Base-by-base conservation (phyloP, 1,140 invertebrate species). In the Goniozus legneri region DNA sequence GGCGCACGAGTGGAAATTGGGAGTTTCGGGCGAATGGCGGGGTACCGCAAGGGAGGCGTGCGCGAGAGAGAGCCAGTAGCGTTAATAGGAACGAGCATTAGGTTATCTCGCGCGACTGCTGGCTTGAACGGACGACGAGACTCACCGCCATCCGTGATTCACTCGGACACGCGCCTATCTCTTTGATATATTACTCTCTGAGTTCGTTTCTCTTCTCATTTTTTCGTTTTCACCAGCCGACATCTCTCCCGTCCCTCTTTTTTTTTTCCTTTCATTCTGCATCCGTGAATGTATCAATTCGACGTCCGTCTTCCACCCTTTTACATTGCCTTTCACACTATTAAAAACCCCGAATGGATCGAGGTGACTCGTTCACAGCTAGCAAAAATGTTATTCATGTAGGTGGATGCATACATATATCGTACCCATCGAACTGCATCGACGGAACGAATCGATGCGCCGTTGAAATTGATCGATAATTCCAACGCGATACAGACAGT, bases 1-100 rank as follows among this genome's bases (percentile, higher is more conserved):
- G 18, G 12, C n/a, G 16, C 22, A 8, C 19, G 36, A 46, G 15
- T 1, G 18, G 19, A 19, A n/a, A 14, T 19, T 3, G 30, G 8
- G 27, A 21, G 16, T 18, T 21, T 47, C 8, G 6, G 15, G 13
- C 21, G 47, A 27, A 27, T 27, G 24, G 24, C 24, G 24, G 10
- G 24, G 4, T 4, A 6, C 4, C 10, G 4, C 10, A 10, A 6
- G 24, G 4, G 10, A 6, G 4, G 24, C 10, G 24, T 27, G 4
- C 10, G 24, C 24, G 10, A 10, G 10, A 27, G 24, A 27, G 24
- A 27, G 4, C 4, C 41, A 35, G 24, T n/a, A 34, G 51, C 40
- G 56, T 56, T 67, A 67, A 67, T 65, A 67, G 57, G 54, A 49
- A 38, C 42, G 43, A 55, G 55, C 64, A 67, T 69, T 64, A 65